A percentile compares a stretch with the other conserved stretches of the same genome.
These are phyloP conservation scores for Laterallus jamaicensis DNA, from an alignment of 2,113 vertebrate species.

Conservation along the genomic window DNA sequence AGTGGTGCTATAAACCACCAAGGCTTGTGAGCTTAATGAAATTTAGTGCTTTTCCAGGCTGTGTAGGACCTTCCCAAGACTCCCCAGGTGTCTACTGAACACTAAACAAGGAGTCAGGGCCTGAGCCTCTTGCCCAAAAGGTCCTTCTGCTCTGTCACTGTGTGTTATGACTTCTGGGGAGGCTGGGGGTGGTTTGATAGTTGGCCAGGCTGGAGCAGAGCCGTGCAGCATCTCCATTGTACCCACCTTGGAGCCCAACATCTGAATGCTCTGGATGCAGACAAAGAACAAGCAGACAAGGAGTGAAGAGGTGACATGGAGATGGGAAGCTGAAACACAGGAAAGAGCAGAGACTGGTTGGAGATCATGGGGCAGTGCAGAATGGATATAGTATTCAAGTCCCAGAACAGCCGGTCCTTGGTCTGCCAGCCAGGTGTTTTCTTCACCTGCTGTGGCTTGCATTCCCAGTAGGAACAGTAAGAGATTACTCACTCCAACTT, in stretches of 20 bases:
- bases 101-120: too few relatives aligned
- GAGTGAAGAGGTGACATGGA: accelerated
- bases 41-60: background rate
- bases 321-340: background rate
- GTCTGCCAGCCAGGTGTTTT: background rate
- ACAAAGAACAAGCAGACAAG: background rate
- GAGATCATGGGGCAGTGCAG: background rate
- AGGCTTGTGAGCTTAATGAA: background rate
- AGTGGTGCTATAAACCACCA: background rate
- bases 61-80: background rate
- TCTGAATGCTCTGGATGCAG: background rate
- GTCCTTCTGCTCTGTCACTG: accelerated
- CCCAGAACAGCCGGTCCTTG: background rate
- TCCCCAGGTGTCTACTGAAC: background rate
- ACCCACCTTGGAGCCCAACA: accelerated
- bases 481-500: background rate
- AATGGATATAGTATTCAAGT: background rate
- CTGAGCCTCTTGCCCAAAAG: background rate
- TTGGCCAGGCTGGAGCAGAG: too few relatives aligned
- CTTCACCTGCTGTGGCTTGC: background rate
- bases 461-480: background rate
- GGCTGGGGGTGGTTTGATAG: background rate
- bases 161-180: accelerated
- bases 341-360: background rate
- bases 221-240: accelerated